Percentiles rank a stretch among this genome's conserved stretches.
These are phyloP conservation scores for Tuberolachnus salignus DNA, from an alignment of 2,888 invertebrate genomes.

Conservation along the genomic window DNA sequence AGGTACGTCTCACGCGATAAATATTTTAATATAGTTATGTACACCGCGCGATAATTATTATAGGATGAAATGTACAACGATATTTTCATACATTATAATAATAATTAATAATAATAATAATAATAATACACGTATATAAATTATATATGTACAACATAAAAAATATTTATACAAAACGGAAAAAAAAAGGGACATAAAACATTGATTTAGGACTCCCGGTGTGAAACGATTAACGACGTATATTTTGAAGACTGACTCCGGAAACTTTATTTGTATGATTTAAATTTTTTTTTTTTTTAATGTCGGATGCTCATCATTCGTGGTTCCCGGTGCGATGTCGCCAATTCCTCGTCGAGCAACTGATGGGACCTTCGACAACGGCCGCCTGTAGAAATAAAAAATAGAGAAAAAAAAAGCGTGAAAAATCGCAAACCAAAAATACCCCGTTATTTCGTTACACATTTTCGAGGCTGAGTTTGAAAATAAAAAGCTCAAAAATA, in stretches of 20 bases:
- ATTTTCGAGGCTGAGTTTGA: too few species aligned
- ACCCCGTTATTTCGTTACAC: neutral
- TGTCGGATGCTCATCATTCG: constrained; percentile 25
- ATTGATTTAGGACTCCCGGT: constrained; percentile 25
- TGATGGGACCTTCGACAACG: constrained; percentile 41
- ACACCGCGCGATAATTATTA: constrained; percentile 20
- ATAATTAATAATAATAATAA: neutral
- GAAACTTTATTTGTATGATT: too few species aligned
- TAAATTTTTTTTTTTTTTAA: neutral
- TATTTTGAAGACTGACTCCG: neutral
- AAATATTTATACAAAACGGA: constrained; percentile 21
- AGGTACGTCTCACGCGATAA: constrained; percentile 9
- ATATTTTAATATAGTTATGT: constrained; percentile 31
- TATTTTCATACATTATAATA: neutral
- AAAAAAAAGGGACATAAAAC: constrained; percentile 15
- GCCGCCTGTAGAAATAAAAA: constrained; percentile 17
- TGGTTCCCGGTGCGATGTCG: neutral
- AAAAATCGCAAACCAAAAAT: neutral
- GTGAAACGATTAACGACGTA: constrained; percentile 12
- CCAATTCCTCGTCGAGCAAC: constrained; percentile 30
- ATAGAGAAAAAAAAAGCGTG: neutral
- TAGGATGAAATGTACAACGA: constrained; percentile 49
- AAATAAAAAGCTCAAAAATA: too few species aligned
- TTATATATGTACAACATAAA: constrained; percentile 10
- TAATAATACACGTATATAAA: constrained; percentile 5